Base-by-base conservation (phyloP, 2,797 vertebrate species). In the Platalea minor region DNA sequence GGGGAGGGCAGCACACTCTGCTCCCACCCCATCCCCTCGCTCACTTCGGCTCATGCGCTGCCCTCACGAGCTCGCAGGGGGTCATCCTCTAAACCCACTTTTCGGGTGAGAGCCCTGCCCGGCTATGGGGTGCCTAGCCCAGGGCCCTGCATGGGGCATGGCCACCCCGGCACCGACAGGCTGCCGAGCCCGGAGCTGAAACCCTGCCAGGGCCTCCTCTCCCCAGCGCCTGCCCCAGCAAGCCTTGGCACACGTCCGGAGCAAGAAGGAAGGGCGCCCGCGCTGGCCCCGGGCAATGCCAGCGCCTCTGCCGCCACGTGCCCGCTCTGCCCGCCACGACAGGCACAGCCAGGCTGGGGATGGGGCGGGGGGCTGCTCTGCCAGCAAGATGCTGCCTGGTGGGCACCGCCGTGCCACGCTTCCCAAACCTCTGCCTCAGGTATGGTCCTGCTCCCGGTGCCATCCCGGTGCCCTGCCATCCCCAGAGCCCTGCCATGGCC, bases 171-270 rank as follows among this genome's bases (percentile, higher is more conserved):
- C 72, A 43, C 37, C 69, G 60, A 84, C 86, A 89, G 51, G 53
- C 65, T 88, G 85, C 83, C 0, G 0, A 96, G 57, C 65, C 31
- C 1, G 1, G 18, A 91, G 65, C 61, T 81, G 57, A 95, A 93
- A 73, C 64, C 68, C 81, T 78, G 87, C 91, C 94, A 94, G 89
- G 67, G 84, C 93, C 93, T 96, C 89, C 46, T 87, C 81, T 87
- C 63, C 80, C 70, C 5, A 0, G 67, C 0, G 10, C 95, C 74
- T 96, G 95, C 89, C 95, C 92, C 89, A 73, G 90, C 96, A 95
- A 91, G 94, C 91, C 91, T 89, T 96, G 94, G 94, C 95, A 96
- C 93, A 82, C 6, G 3, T 91, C 80, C 10, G 64, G 54, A 94
- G 91, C n/a, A 46, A 85, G 78, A 93, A 94, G 85, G 88, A 91